Conservation (phyloP, 2,888 invertebrate species). For the Anthrax anthrax region DNA sequence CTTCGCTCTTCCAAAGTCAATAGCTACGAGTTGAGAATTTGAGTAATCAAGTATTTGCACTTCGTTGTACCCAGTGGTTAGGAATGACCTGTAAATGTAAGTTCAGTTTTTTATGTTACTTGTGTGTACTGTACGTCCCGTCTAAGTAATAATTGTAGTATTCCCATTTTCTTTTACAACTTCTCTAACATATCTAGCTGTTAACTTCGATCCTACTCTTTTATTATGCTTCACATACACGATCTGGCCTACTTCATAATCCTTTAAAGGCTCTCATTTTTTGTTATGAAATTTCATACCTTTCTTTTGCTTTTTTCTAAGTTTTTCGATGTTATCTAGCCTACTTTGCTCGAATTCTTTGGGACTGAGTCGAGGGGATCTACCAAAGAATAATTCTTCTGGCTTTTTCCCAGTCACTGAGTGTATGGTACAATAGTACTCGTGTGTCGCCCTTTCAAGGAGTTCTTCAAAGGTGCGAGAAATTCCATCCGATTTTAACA, state of each 20-base stretch:
- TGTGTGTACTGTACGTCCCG: neutral
- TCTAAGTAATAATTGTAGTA: neutral
- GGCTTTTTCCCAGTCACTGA: slow-evolving; percentile 11
- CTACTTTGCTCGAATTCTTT: slow-evolving; percentile 6
- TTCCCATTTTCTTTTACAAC: slow-evolving; percentile 1
- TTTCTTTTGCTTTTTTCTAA: too few species aligned
- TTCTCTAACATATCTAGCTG: neutral
- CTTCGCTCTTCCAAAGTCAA: slow-evolving; percentile 5
- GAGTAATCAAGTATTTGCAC: slow-evolving; percentile 10
- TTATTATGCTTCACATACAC: too few species aligned
- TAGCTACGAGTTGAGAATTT: slow-evolving; percentile 7
- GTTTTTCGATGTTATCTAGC: too few species aligned
- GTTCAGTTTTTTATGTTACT: neutral
- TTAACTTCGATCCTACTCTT: too few species aligned
- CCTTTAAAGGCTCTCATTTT: too few species aligned
- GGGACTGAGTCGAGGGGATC: slow-evolving; percentile 6
- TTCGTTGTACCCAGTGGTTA: too few species aligned
- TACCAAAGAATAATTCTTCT: slow-evolving; percentile 10
- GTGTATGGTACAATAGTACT: slow-evolving; percentile 3
- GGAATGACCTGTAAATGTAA: too few species aligned
- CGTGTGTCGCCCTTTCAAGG: slow-evolving; percentile 2
- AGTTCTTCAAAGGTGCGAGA: too few species aligned
- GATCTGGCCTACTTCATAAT: too few species aligned
- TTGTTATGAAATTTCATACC: too few species aligned
- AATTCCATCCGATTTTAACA: too few species aligned